A percentile compares a stretch with the other conserved stretches of the same genome.
These are phyloP conservation scores for Falco novaeseelandiae DNA, from an alignment of 2,797 vertebrate genomes.

Conservation along the genomic window DNA sequence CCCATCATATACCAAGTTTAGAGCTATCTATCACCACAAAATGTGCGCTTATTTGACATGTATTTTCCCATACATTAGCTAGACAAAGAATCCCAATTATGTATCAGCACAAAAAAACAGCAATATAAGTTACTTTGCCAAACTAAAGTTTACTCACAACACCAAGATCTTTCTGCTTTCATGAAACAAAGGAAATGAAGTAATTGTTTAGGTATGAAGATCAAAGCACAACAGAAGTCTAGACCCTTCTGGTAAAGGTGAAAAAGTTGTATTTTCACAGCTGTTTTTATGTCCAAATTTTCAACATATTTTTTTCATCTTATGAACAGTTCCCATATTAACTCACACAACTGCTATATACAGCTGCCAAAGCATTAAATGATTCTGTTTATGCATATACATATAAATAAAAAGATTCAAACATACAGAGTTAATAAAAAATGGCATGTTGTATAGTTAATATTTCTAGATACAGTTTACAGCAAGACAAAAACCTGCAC, in stretches of 20 bases:
- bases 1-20: background rate
- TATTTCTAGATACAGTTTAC: background rate
- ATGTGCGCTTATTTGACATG: rapidly evolving
- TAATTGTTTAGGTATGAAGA: slow-evolving; percentile 65
- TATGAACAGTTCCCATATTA: background rate
- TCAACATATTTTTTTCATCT: background rate
- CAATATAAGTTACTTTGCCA: background rate
- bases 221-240: slow-evolving; percentile 59
- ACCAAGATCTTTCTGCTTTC: background rate
- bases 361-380: background rate
- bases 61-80: background rate
- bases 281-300: slow-evolving; percentile 44
- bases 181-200: slow-evolving; percentile 57
- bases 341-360: background rate
- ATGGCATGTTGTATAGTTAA: background rate
- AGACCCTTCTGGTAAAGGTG: slow-evolving; percentile 52
- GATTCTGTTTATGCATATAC: background rate
- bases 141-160: background rate
- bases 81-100: background rate
- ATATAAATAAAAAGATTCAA: background rate
- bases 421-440: background rate
- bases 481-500: background rate
- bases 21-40: background rate
- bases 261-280: slow-evolving; percentile 69
- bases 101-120: background rate